Evolutionary conservation across 1,140 invertebrate species (phyloP).

Genomic region (Scaptomyza hsui): DNA sequence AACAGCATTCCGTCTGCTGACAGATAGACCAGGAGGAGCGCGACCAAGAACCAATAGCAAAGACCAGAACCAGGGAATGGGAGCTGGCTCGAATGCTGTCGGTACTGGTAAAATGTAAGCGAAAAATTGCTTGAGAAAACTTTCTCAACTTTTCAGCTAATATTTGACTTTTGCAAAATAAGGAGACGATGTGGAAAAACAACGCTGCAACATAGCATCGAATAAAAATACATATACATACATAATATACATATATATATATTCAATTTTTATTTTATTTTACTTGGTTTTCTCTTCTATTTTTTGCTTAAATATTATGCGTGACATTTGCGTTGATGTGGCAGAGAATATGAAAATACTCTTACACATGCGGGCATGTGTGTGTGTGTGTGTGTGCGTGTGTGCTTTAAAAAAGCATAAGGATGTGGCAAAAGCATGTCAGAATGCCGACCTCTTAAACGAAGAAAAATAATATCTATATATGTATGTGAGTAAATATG

Average conservation of each 20-base stretch:
- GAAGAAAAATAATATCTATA: background rate
- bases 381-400: constrained; percentile 26
- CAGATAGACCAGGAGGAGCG: constrained; percentile 75
- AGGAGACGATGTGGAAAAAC: constrained; percentile 81
- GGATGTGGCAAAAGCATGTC: constrained; percentile 9
- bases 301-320: constrained; percentile 65
- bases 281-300: background rate
- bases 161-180: constrained; percentile 82
- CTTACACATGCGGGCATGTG: constrained; percentile 19
- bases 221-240: constrained; percentile 54
- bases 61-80: constrained; percentile 1
- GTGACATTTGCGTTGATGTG: constrained; percentile 72
- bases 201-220: constrained; percentile 67
- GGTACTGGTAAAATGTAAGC: constrained; percentile 71
- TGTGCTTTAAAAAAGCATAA: too few species aligned
- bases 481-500: constrained; percentile 33
- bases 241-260: constrained; percentile 56
- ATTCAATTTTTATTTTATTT: constrained; percentile 37
- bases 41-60: constrained; percentile 3
- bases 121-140: constrained; percentile 82
- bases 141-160: constrained; percentile 83
- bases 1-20: constrained; percentile 64
- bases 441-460: constrained; percentile 15
- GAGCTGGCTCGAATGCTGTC: constrained; percentile 38
- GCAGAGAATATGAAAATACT: constrained; percentile 13